Evolutionary conservation across 2,888 invertebrate species (phyloP).

Genomic region (Podotricha telesiphe): DNA sequence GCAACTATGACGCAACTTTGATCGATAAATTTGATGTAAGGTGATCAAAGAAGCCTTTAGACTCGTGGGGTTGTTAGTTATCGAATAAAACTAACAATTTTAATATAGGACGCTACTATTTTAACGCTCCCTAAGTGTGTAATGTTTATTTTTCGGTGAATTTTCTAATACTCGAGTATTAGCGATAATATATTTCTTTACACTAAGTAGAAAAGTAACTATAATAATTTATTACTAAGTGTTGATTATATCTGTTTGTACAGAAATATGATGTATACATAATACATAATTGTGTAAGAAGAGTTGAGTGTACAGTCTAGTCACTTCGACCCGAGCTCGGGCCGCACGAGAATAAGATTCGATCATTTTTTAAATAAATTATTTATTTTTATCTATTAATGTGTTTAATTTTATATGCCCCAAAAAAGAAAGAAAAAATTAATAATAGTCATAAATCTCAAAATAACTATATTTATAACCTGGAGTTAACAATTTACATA

Average conservation of each 20-base stretch:
- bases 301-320: conserved; percentile 83
- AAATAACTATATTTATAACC: conserved; percentile 82
- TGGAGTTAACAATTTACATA: conserved; percentile 81
- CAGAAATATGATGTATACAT: conserved; percentile 79
- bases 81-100: conserved; percentile 77
- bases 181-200: conserved; percentile 79
- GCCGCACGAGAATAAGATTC: conserved; percentile 73
- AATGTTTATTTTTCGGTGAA: conserved; percentile 78
- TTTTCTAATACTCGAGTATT: conserved; percentile 84
- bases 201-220: conserved; percentile 80
- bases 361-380: conserved; percentile 73
- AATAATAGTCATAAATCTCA: conserved; percentile 61
- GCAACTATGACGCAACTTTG: conserved; percentile 16
- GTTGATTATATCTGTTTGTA: conserved; percentile 78
- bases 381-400: conserved; percentile 77
- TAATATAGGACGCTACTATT: conserved; percentile 71
- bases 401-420: conserved; percentile 27
- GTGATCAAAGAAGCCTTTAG: conserved; percentile 57
- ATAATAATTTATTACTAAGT: conserved; percentile 68
- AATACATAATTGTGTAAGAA: conserved; percentile 71
- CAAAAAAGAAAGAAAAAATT: conserved; percentile 2
- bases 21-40: conserved; percentile 23
- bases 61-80: conserved; percentile 63
- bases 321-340: conserved; percentile 79
- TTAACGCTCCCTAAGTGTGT: conserved; percentile 74